Percentiles rank a stretch among this genome's conserved stretches.
Evolutionary conservation across 2,888 invertebrate species (phyloP).

Genomic region (Drosophila neutralis): DNA sequence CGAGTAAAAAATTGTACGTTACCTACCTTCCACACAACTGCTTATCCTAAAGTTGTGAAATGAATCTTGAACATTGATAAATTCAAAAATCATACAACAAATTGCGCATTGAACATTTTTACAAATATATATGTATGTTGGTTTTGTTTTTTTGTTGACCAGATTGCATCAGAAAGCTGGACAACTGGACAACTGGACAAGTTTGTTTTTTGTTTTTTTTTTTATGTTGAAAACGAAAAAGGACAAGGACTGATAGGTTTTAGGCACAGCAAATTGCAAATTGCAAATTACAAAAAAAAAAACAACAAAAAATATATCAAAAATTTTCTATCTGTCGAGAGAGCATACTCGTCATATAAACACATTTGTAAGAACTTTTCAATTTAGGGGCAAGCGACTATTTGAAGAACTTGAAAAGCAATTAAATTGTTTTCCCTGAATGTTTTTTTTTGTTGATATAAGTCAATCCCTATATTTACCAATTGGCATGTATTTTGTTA

Average conservation of each 20-base stretch:
- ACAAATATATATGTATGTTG: conserved; percentile 15
- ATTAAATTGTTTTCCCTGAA: conserved; percentile 40
- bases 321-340: conserved; percentile 15
- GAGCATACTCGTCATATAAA: not conserved
- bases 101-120: conserved; percentile 19
- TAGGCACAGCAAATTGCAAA: conserved; percentile 36
- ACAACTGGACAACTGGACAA: conserved; percentile 4
- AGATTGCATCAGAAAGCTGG: not conserved
- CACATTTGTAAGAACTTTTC: conserved; percentile 1
- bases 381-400: not conserved
- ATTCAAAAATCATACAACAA: conserved; percentile 13
- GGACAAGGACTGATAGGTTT: conserved; percentile 66
- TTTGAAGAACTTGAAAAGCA: conserved; percentile 15
- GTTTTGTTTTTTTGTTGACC: conserved; percentile 13
- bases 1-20: conserved; percentile 8
- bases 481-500: conserved; percentile 39
- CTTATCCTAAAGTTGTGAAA: conserved; percentile 1
- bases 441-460: not conserved
- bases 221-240: conserved; percentile 32
- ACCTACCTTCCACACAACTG: conserved; percentile 2
- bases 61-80: not conserved
- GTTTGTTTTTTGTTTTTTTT: conserved; percentile 1
- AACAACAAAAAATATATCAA: not conserved
- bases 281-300: too few species aligned
- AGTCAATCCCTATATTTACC: conserved; percentile 20